These are phyloP conservation scores for Xanthostigma xanthostigma DNA, from an alignment of 2,888 invertebrate genomes.

Conservation along the genomic window DNA sequence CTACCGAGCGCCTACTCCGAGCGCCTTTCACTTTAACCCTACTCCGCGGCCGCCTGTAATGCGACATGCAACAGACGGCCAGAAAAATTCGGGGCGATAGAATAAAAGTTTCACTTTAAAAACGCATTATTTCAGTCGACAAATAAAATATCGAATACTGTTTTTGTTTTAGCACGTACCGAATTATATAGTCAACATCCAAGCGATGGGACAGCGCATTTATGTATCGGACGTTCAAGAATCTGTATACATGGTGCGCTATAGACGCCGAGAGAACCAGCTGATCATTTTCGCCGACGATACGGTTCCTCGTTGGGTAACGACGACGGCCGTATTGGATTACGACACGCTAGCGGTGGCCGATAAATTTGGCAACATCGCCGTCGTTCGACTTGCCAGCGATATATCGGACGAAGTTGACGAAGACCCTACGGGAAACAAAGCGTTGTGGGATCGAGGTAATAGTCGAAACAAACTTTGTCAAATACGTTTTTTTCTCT, in stretches of 20 bases:
- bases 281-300: conserved; percentile 97
- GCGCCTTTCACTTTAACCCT: too few relatives aligned
- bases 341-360: conserved; percentile 92
- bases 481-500: conserved; percentile 2
- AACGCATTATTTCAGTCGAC: not conserved
- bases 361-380: conserved; percentile 96
- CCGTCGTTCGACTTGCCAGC: conserved; percentile 76
- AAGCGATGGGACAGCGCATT: conserved; percentile 86
- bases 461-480: conserved; percentile 10
- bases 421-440: conserved; percentile 98
- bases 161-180: conserved; percentile 66
- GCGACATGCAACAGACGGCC: too few relatives aligned
- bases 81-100: too few relatives aligned
- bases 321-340: conserved; percentile 81
- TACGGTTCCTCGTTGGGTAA: conserved; percentile 93
- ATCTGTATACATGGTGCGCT: conserved; percentile 89
- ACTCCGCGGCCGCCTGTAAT: too few relatives aligned
- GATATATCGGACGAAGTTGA: conserved; percentile 95
- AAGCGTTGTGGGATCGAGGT: conserved; percentile 87
- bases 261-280: conserved; percentile 91
- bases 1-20: too few relatives aligned
- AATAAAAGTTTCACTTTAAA: too few relatives aligned
- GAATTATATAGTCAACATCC: conserved; percentile 83
- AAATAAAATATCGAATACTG: not conserved
- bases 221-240: conserved; percentile 94